Evolutionary conservation across 2,888 invertebrate species (phyloP).

Genomic region (Dinocampus coccinellae): DNA sequence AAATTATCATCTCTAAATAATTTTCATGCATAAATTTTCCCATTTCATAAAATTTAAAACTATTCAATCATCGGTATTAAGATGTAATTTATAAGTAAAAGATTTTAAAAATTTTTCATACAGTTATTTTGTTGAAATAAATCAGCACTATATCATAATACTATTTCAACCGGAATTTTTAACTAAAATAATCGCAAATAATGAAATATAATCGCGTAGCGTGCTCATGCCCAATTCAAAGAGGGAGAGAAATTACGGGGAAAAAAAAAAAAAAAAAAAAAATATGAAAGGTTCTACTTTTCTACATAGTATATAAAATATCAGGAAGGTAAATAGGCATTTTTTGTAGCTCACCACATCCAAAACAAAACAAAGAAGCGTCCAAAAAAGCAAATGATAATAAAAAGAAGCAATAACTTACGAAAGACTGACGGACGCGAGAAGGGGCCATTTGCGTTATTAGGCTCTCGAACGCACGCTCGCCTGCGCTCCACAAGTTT

Average conservation of each 20-base stretch:
- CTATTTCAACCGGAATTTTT: not conserved
- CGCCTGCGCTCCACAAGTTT: constrained; percentile 63
- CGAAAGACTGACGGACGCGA: constrained; percentile 69
- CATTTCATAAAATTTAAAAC: not conserved
- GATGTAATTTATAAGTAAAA: not conserved
- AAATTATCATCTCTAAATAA: not conserved
- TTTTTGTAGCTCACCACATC: constrained; percentile 58
- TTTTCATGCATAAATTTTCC: not conserved
- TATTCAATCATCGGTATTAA: not conserved
- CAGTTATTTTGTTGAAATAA: not conserved
- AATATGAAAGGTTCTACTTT: constrained; percentile 13
- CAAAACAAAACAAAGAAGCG: constrained; percentile 60
- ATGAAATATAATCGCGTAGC: not conserved
- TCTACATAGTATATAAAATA: constrained; percentile 26
- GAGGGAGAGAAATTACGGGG: too few species aligned
- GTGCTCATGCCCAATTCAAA: constrained; percentile 35
- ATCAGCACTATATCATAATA: not conserved
- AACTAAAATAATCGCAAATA: not conserved
- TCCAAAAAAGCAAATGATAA: constrained; percentile 70
- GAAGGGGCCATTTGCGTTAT: constrained; percentile 59
- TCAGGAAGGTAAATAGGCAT: constrained; percentile 22
- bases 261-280: not conserved
- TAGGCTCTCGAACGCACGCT: constrained; percentile 62
- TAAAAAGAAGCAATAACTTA: constrained; percentile 70
- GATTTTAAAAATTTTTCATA: not conserved